These are phyloP conservation scores for Cyphotilapia sp. DNA, from an alignment of 2,113 vertebrate species.

Conservation along the genomic window DNA sequence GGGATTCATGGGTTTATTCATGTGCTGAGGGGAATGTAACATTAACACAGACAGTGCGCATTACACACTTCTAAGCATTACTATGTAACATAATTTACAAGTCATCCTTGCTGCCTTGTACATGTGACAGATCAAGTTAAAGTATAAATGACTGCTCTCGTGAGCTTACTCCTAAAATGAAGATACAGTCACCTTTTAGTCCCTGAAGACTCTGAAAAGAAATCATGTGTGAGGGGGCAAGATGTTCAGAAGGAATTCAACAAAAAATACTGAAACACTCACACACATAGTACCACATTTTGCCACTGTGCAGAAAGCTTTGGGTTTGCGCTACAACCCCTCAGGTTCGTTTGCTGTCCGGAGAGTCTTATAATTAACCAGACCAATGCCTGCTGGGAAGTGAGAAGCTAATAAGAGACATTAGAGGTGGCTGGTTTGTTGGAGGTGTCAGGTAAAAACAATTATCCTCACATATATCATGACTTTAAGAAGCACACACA, in stretches of 20 bases:
- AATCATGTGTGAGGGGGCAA: background rate
- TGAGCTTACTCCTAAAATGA: background rate
- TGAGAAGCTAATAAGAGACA: conserved; percentile 14
- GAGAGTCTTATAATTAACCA: conserved; percentile 23
- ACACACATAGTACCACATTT: background rate
- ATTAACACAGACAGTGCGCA: background rate
- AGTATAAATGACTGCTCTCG: background rate
- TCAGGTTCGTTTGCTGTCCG: conserved; percentile 10
- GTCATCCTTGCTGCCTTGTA: background rate
- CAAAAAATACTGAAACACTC: background rate
- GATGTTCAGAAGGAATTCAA: background rate
- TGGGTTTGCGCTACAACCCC: background rate
- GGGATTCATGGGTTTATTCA: conserved; percentile 1
- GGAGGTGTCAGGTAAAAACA: conserved; percentile 4
- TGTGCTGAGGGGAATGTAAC: background rate
- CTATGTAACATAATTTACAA: background rate
- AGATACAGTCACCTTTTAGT: background rate
- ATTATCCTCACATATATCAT: conserved; percentile 17
- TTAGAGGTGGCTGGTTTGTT: conserved; percentile 8
- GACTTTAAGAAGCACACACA: background rate
- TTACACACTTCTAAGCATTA: background rate
- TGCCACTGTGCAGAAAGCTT: background rate
- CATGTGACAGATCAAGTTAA: background rate
- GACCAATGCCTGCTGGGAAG: background rate
- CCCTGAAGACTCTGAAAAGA: background rate